These are phyloP conservation scores for Sorex fumeus DNA, from an alignment of 2,113 vertebrate genomes.

Conservation along the genomic window DNA sequence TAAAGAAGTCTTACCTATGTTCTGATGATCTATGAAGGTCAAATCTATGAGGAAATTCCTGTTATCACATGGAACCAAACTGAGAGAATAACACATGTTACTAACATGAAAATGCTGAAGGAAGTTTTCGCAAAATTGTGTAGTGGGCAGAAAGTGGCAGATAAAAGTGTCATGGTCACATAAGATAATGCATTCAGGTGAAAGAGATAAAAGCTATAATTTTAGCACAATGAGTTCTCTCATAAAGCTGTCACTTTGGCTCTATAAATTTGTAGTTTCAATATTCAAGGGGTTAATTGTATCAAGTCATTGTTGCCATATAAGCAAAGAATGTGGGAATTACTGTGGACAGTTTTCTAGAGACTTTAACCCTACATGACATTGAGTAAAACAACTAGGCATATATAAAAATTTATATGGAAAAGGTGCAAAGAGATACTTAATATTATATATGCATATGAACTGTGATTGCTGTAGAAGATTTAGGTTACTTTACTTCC, in stretches of 20 bases:
- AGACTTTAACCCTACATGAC: background rate
- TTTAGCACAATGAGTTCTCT: constrained; percentile 47
- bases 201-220: constrained; percentile 76
- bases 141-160: constrained; percentile 49
- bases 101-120: background rate
- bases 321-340: constrained; percentile 40
- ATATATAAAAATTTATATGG: background rate
- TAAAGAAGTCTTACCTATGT: background rate
- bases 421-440: background rate
- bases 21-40: background rate
- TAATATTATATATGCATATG: background rate
- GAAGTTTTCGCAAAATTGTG: constrained; percentile 48
- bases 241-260: constrained; percentile 73
- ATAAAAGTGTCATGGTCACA: constrained; percentile 21
- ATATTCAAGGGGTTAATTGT: constrained; percentile 79
- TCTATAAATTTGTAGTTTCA: constrained; percentile 73
- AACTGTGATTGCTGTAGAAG: background rate
- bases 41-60: constrained; percentile 43
- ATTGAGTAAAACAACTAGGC: background rate
- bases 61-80: background rate
- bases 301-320: constrained; percentile 27
- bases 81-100: constrained; percentile 40
- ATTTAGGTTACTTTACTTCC: background rate
- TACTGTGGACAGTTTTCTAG: background rate
- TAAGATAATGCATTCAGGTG: constrained; percentile 51